Percentiles rank a stretch among this genome's conserved stretches.
Evolutionary conservation across 1,140 invertebrate genomes (phyloP).

Genomic region (Drosophila sproati): DNA sequence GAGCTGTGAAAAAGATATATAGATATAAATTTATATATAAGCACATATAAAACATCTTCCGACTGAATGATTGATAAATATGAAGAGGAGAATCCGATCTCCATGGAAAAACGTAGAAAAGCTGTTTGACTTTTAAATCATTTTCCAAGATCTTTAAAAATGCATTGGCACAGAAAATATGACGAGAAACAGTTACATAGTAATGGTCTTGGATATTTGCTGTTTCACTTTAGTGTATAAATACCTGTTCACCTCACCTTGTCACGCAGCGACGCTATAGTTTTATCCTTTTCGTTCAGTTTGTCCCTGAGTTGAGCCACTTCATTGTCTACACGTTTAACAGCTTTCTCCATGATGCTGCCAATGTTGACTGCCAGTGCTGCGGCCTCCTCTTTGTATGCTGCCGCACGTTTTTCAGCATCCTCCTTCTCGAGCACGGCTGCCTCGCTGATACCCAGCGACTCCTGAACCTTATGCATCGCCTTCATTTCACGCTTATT

Average conservation of each 20-base stretch:
- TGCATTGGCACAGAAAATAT: too few relatives aligned
- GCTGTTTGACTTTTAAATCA: too few relatives aligned
- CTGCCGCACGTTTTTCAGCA: slow-evolving; percentile 66
- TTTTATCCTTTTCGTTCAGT: slow-evolving; percentile 86
- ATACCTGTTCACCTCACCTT: slow-evolving; percentile 50
- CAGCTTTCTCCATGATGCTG: slow-evolving; percentile 87
- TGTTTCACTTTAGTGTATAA: too few relatives aligned
- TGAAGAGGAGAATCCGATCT: too few relatives aligned
- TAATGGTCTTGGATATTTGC: too few relatives aligned
- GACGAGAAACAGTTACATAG: too few relatives aligned
- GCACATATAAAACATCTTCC: too few relatives aligned
- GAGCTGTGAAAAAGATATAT: slow-evolving; percentile 22
- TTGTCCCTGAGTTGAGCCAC: slow-evolving; percentile 86
- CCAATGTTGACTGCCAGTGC: slow-evolving; percentile 68
- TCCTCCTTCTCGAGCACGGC: slow-evolving; percentile 85
- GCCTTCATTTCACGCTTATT: slow-evolving; percentile 51
- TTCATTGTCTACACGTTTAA: slow-evolving; percentile 87
- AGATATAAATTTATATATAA: not conserved
- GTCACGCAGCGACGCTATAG: slow-evolving; percentile 74
- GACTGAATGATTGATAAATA: too few relatives aligned
- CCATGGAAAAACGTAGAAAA: too few relatives aligned
- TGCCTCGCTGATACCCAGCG: slow-evolving; percentile 85
- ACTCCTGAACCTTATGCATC: slow-evolving; percentile 84
- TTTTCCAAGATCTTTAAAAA: too few relatives aligned
- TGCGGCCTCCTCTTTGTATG: slow-evolving; percentile 65